phyloP scores from a whole-genome alignment of 2,797 vertebrate species.

The Hippoglossus hippoglossus region DNA sequence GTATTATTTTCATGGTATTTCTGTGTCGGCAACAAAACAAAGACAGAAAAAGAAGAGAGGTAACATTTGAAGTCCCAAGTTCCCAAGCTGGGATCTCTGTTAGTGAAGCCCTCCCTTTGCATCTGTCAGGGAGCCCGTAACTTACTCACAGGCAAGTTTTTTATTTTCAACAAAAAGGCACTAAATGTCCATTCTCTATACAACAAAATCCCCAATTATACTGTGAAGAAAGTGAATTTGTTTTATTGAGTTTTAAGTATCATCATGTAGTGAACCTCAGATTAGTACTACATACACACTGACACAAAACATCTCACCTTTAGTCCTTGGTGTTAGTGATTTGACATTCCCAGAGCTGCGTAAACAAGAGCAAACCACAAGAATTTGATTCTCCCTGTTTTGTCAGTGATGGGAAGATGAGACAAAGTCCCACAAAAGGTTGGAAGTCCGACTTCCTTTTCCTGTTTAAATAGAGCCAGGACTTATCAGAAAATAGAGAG shows the following conservation, averaged over 20 bases:
- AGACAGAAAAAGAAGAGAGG: not conserved
- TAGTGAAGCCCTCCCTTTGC: not conserved
- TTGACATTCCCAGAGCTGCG: conserved; percentile 42
- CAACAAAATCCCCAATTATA: not conserved
- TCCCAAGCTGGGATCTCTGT: not conserved
- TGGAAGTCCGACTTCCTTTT: conserved; percentile 74
- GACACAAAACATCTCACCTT: conserved; percentile 26
- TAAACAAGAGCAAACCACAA: conserved; percentile 70
- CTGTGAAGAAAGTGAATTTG: too few species aligned
- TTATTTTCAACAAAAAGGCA: not conserved
- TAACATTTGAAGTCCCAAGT: not conserved
- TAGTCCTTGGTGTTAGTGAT: conserved; percentile 29
- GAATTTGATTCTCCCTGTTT: conserved; percentile 59
- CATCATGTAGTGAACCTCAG: not conserved
- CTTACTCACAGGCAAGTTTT: not conserved
- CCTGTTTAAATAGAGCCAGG: conserved; percentile 69
- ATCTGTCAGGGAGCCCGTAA: not conserved
- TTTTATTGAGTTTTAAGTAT: too few species aligned
- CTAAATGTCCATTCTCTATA: not conserved
- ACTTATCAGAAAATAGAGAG: conserved; percentile 63
- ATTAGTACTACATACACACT: not conserved
- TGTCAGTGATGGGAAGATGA: conserved; percentile 68
- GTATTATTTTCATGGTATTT: not conserved
- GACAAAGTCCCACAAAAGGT: conserved; percentile 68
- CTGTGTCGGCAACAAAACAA: not conserved